These are phyloP conservation scores for Melinopterus prodromus DNA, from an alignment of 2,888 invertebrate species.

Conservation along the genomic window DNA sequence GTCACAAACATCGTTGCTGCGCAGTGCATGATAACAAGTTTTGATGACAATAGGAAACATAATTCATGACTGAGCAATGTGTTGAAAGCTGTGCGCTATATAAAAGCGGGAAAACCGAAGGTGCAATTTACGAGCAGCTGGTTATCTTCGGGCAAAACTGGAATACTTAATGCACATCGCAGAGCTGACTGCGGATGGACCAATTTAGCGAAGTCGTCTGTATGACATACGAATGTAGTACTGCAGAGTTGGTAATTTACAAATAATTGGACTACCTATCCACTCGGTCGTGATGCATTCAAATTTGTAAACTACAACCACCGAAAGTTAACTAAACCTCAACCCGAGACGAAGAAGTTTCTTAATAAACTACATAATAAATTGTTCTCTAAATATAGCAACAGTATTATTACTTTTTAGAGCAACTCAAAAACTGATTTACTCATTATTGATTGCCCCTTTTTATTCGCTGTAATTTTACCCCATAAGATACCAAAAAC, in stretches of 20 bases:
- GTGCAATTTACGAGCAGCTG: not conserved
- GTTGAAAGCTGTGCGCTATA: not conserved
- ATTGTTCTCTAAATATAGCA: not conserved
- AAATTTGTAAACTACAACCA: no score
- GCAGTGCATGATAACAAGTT: not conserved
- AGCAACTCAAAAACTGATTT: not conserved
- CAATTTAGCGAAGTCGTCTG: not conserved
- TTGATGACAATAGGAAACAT: not conserved
- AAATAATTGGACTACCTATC: not conserved
- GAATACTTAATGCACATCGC: not conserved
- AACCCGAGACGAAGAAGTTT: no score
- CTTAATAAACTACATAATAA: no score
- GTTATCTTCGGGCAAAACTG: not conserved
- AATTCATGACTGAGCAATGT: not conserved
- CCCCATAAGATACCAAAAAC: not conserved
- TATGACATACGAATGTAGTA: not conserved
- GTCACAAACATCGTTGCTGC: not conserved
- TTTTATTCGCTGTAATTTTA: conserved; percentile 9
- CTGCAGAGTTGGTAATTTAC: not conserved
- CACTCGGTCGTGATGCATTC: no score
- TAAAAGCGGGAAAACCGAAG: not conserved
- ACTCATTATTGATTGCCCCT: not conserved
- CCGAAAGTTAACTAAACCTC: no score
- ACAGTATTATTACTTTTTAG: not conserved
- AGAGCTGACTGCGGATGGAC: not conserved